phyloP scores from a whole-genome alignment of 2,113 vertebrate genomes.

The Haplochromis vanheusdeni region DNA sequence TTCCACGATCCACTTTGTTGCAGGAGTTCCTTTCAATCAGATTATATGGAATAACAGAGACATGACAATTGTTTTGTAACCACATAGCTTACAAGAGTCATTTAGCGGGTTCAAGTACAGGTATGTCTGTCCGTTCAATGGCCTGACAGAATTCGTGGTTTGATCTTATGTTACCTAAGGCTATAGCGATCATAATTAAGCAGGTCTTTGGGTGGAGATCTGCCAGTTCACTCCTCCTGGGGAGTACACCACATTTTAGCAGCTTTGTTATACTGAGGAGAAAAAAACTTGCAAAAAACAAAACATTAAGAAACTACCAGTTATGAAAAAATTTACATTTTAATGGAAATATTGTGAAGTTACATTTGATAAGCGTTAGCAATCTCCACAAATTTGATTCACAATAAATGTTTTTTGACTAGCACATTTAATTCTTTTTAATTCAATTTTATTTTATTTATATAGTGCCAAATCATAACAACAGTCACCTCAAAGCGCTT shows the following conservation, averaged over 20 bases:
- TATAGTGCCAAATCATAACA: neutral
- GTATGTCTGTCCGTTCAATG: conserved; percentile 7
- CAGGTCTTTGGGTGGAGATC: neutral
- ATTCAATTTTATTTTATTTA: fast-evolving
- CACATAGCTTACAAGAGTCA: conserved; percentile 20
- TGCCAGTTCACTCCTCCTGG: neutral
- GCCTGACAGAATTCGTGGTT: neutral
- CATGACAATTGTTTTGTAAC: conserved; percentile 58
- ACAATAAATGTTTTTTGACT: neutral
- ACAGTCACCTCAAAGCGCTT: fast-evolving
- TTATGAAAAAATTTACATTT: neutral
- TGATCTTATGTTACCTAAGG: conserved; percentile 16
- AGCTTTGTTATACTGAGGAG: neutral
- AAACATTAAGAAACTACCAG: neutral
- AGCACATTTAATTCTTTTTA: neutral
- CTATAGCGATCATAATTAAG: neutral
- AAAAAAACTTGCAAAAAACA: neutral
- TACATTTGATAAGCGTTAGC: neutral
- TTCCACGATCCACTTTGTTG: conserved; percentile 19
- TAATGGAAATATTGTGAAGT: neutral
- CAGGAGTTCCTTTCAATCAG: conserved; percentile 48
- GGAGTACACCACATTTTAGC: neutral
- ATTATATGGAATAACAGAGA: conserved; percentile 49
- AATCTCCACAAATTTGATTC: neutral
- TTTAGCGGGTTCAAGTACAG: conserved; percentile 16